Base-by-base conservation (phyloP, 2,797 vertebrate species). In the Onychomys torridus region DNA sequence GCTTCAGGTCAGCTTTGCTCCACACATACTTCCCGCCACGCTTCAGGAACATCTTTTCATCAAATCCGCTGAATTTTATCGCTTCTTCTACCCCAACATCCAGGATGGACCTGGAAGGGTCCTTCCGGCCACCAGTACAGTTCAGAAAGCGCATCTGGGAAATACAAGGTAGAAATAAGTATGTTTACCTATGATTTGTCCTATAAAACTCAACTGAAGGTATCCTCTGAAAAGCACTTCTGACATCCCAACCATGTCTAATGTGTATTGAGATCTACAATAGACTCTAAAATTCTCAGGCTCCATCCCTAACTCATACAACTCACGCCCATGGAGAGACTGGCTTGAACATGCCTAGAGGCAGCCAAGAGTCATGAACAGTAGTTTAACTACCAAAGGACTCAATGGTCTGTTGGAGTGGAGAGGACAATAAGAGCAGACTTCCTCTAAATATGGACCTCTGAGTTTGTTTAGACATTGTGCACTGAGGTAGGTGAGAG, bases 111-210 rank as follows among this genome's bases (percentile, higher is more conserved):
- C 97, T 99, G 46, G 99, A 99, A 32, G 99, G 99, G 81, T 99
- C 99, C 96, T 99, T 99, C 34, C 99, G 98, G 17, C 99, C 99
- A 29, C 98, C 98, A 90, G 93, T 98, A 55, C 99, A 99, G 98
- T 99, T 99, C 89, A 99, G 98, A 97, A 99, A 99, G 75, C 99
- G 99, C 99, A 99, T 99, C 99, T 99, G 96, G 61, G 97, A 97
- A 17, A 69, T 10, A 10, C 29, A 4, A 1, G 40, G 16, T 13
- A 94, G 75, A 95, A 0, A 0, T 46, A 21, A 83, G 12, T 16
- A 81, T 40, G 4, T n/a, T 81, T 90, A 2, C 0, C 23, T 4
- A 0, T 5, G 21, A 1, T 8, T 13, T 29, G 32, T 11, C 40
- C 84, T 19, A 0, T 27, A 9, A 52, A 13, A 55, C 52, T 40